Conservation (phyloP, 2,888 invertebrate genomes). For the Nemoura dubitans region DNA sequence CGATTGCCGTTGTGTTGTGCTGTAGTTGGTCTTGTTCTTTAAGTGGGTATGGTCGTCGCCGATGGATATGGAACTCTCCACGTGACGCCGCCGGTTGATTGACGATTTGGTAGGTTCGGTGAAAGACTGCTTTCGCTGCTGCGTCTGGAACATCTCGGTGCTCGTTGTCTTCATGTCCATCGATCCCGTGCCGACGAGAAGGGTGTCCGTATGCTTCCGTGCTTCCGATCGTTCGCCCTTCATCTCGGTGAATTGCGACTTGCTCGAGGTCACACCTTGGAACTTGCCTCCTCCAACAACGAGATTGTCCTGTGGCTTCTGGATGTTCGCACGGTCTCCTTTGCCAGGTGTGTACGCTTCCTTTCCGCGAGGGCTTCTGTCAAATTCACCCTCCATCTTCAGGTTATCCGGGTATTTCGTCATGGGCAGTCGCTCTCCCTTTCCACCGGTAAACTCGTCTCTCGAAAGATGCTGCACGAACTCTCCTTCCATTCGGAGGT, state of each 20-base stretch:
- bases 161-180: slow-evolving; percentile 66
- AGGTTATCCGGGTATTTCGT: slow-evolving; percentile 64
- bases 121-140: slow-evolving; percentile 63
- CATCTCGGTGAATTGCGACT: slow-evolving; percentile 56
- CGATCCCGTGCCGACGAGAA: slow-evolving; percentile 63
- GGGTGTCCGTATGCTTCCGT: slow-evolving; percentile 63
- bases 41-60: slow-evolving; percentile 68
- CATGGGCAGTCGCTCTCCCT: slow-evolving; percentile 56
- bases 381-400: slow-evolving; percentile 56
- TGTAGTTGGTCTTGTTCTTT: slow-evolving; percentile 61
- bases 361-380: slow-evolving; percentile 47
- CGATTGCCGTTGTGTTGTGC: slow-evolving; percentile 49
- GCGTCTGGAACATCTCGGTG: slow-evolving; percentile 65
- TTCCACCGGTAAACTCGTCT: slow-evolving; percentile 44
- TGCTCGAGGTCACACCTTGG: slow-evolving; percentile 57
- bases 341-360: slow-evolving; percentile 50
- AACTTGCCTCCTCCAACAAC: slow-evolving; percentile 68
- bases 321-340: slow-evolving; percentile 52
- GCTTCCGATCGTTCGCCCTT: slow-evolving; percentile 63
- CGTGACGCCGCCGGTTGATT: slow-evolving; percentile 68
- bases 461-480: slow-evolving; percentile 58
- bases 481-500: slow-evolving; percentile 57
- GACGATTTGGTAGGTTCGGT: slow-evolving; percentile 59
- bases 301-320: slow-evolving; percentile 53
- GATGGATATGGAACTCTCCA: slow-evolving; percentile 73